phyloP scores from a whole-genome alignment of 2,888 invertebrate genomes.

The Meliscaeva auricollis region DNA sequence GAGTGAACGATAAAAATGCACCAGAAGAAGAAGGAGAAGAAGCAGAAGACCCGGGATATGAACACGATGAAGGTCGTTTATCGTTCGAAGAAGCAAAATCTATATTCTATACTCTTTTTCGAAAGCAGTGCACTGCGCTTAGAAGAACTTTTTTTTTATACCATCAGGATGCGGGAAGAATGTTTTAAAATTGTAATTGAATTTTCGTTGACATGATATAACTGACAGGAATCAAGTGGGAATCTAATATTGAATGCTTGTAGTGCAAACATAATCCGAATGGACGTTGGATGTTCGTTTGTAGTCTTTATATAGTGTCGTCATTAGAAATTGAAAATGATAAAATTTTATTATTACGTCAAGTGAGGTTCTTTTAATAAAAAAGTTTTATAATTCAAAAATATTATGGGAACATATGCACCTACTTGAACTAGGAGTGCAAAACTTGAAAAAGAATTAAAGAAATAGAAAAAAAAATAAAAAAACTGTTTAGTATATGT shows the following conservation, averaged over 20 bases:
- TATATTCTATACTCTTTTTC: neutral
- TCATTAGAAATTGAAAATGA: neutral
- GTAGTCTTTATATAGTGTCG: neutral
- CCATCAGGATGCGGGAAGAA: constrained; percentile 23
- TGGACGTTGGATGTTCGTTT: neutral
- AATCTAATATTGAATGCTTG: constrained; percentile 48
- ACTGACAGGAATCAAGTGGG: constrained; percentile 59
- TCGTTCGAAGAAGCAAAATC: constrained; percentile 6
- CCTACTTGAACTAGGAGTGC: too few species aligned
- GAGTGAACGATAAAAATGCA: constrained; percentile 51
- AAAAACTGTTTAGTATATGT: too few species aligned
- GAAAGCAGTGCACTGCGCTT: neutral
- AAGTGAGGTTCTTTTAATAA: too few species aligned
- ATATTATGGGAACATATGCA: too few species aligned
- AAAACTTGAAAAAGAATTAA: too few species aligned
- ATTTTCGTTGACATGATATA: constrained; percentile 54
- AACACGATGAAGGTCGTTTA: constrained; percentile 45
- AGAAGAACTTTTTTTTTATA: neutral
- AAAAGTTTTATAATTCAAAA: too few species aligned
- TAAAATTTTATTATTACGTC: constrained; percentile 5
- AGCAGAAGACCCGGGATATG: constrained; percentile 19
- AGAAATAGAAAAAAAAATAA: too few species aligned
- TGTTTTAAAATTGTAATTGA: constrained; percentile 64
- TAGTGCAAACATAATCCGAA: neutral
- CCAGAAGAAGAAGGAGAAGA: constrained; percentile 5